A percentile compares a stretch with the other conserved stretches of the same genome.
Conservation (phyloP, 2,888 invertebrate species). For the Euzophera pinguis region DNA sequence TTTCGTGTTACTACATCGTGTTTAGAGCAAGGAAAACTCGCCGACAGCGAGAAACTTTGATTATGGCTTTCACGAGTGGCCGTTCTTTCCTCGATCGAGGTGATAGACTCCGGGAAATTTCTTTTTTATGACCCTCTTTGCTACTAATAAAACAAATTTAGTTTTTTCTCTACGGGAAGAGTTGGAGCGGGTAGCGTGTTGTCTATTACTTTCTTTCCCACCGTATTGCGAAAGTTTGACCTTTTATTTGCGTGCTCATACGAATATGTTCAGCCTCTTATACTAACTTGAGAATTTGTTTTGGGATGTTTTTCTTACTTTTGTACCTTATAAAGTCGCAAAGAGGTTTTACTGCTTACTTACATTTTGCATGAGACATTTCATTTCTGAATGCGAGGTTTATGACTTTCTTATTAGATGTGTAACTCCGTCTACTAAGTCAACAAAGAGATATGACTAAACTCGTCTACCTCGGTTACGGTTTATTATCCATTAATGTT, state of each 20-base stretch:
- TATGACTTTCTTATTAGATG: constrained; percentile 58
- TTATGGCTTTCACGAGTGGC: constrained; percentile 75
- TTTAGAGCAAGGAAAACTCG: constrained; percentile 76
- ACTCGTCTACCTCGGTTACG: constrained; percentile 21
- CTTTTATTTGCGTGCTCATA: constrained; percentile 50
- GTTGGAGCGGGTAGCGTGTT: constrained; percentile 60
- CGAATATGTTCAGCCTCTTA: constrained; percentile 33
- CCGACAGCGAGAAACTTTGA: constrained; percentile 75
- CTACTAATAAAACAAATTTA: constrained; percentile 77
- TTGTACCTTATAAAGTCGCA: constrained; percentile 43
- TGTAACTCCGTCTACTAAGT: constrained; percentile 37
- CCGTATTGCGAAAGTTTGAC: constrained; percentile 56
- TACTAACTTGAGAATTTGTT: constrained; percentile 45
- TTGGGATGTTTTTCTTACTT: constrained; percentile 38
- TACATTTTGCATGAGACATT: constrained; percentile 49
- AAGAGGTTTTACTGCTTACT: constrained; percentile 51
- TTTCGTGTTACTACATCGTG: constrained; percentile 76
- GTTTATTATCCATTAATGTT: constrained; percentile 12
- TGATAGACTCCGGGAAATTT: constrained; percentile 71
- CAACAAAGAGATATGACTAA: constrained; percentile 41
- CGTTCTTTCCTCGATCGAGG: constrained; percentile 68
- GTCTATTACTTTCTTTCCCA: constrained; percentile 52
- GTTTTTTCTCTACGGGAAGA: constrained; percentile 57
- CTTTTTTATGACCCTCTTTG: constrained; percentile 73
- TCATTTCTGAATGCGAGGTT: constrained; percentile 47